Evolutionary conservation across 2,888 invertebrate species (phyloP), one percentile per base, ranked within the genome.

Genomic region (Drosophila prolongata): DNA sequence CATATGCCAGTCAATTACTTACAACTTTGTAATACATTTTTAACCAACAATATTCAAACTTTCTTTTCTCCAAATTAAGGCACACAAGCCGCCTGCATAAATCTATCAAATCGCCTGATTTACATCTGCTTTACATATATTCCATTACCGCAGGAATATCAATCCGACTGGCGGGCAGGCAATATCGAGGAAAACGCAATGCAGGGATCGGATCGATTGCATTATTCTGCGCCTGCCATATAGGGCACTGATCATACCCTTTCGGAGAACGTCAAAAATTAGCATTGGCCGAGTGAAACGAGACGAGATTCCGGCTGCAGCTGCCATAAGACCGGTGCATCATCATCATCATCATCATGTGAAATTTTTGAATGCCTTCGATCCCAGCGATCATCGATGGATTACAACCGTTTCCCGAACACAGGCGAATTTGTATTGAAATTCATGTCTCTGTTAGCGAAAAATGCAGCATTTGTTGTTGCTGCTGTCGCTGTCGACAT

Each of bases 391-490:
- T 77, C 58, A 60, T 74, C 57, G 74, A 53, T 52, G 55, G 60
- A 76, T 58, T 55, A 46, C 54, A 27, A 52, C 19, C 64, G 35
- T 35, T 35, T 64, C 40, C n/a, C 58, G 46, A 58, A 60, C 49
- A 35, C 47, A 43, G 57, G 50, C 56, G 62, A 66, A 64, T 78
- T 71, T 56, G 76, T 71, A 83, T 86, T 84, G 89, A 86, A 86
- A 88, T 84, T 80, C 89, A 88, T 80, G 88, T 88, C 88, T 84
- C 78, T 88, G 83, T 88, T 84, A 88, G 75, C 77, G 64, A 78
- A 54, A 66, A 66, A 64, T 54, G 60, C 59, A 62, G 69, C 64
- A 50, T 43, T 43, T 38, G 43, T 35, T 53, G 47, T 47, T 75
- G 69, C 55, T 82, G 71, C 71, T 83, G 83, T 80, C 68, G 67